Conservation (phyloP, 2,888 invertebrate species). For the Timema podura region DNA sequence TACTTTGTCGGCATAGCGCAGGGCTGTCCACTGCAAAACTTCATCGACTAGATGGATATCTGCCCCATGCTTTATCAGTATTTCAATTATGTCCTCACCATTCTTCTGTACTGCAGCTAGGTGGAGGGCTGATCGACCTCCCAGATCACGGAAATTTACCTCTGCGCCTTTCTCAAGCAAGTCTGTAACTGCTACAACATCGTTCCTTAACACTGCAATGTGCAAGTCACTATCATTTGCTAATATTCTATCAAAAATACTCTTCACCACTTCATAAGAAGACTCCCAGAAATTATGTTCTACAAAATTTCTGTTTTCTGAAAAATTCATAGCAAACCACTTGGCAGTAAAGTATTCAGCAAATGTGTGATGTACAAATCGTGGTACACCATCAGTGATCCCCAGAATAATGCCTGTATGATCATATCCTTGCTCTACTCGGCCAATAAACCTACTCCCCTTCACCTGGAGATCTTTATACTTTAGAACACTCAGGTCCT, state of each 20-base stretch:
- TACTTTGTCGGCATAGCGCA: slow-evolving; percentile 22
- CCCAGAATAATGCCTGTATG: slow-evolving; percentile 21
- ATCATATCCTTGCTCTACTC: slow-evolving; percentile 16
- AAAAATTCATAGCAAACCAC: slow-evolving; percentile 20
- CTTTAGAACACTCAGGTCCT: neutral
- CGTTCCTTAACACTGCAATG: slow-evolving; percentile 15
- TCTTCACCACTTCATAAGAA: slow-evolving; percentile 18
- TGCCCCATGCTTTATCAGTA: slow-evolving; percentile 7
- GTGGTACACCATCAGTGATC: slow-evolving; percentile 18
- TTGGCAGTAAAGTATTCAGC: slow-evolving; percentile 26
- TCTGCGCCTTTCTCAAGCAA: neutral
- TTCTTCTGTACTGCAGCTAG: slow-evolving; percentile 16
- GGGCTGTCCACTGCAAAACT: slow-evolving; percentile 18
- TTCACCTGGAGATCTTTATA: slow-evolving; percentile 11
- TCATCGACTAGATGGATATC: slow-evolving; percentile 15
- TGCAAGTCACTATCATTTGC: slow-evolving; percentile 18
- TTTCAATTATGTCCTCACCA: slow-evolving; percentile 14
- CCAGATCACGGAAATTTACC: slow-evolving; percentile 11
- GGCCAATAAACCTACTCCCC: slow-evolving; percentile 1
- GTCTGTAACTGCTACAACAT: neutral
- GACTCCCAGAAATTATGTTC: slow-evolving; percentile 14
- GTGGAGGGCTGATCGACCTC: slow-evolving; percentile 20
- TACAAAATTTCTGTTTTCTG: slow-evolving; percentile 11
- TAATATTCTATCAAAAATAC: slow-evolving; percentile 23
- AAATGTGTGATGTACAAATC: slow-evolving; percentile 26